Evolutionary conservation across 2,888 invertebrate species (phyloP).

Genomic region (Cephus spinipes): DNA sequence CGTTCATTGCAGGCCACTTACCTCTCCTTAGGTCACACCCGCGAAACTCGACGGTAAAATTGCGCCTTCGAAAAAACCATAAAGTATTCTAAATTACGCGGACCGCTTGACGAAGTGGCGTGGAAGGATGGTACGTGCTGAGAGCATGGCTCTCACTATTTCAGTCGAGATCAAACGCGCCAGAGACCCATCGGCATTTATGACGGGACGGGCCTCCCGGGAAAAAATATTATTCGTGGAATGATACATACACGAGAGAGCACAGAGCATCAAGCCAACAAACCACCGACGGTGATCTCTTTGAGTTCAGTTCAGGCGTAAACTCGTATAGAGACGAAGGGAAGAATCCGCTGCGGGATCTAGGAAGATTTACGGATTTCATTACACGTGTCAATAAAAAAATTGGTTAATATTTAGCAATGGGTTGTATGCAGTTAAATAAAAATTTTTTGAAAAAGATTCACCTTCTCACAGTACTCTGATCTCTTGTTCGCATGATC

Average conservation of each 20-base stretch:
- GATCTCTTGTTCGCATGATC: neutral
- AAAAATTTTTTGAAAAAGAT: neutral
- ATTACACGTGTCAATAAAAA: neutral
- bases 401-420: neutral
- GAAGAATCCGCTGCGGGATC: neutral
- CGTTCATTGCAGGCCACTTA: neutral
- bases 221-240: conserved; percentile 34
- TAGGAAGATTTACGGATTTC: neutral
- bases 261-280: conserved; percentile 16
- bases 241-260: conserved; percentile 25
- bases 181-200: conserved; percentile 39
- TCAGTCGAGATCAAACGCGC: conserved; percentile 49
- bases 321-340: neutral
- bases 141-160: conserved; percentile 38
- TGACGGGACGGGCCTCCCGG: conserved; percentile 16
- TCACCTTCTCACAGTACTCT: neutral
- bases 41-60: neutral
- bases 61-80: conserved; percentile 1
- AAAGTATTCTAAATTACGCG: conserved; percentile 6
- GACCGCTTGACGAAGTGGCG: conserved; percentile 7
- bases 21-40: neutral
- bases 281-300: conserved; percentile 17
- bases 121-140: conserved; percentile 4
- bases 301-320: conserved; percentile 5
- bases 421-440: neutral